Evolutionary conservation across 2,888 invertebrate species (phyloP).

Genomic region (Cartodere bifasciata): DNA sequence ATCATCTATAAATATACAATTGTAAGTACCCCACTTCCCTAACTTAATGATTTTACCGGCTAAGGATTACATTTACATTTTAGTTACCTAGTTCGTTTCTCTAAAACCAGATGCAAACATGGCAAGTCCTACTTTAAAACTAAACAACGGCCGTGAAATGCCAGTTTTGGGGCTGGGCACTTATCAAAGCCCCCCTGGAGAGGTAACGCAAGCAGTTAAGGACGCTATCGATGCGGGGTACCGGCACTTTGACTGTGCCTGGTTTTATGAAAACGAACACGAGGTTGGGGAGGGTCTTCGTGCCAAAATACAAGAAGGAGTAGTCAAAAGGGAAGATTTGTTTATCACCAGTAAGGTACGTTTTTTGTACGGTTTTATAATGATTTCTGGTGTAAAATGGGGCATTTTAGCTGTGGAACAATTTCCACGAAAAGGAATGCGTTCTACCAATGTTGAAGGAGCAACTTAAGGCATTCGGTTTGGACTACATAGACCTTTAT

Average conservation of each 20-base stretch:
- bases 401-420: slow-evolving; percentile 51
- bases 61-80: too few relatives aligned
- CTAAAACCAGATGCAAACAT: slow-evolving; percentile 7
- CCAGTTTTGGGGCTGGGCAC: slow-evolving; percentile 54
- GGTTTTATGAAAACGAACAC: slow-evolving; percentile 43
- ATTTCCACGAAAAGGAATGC: slow-evolving; percentile 42
- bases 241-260: slow-evolving; percentile 52
- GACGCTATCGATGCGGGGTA: slow-evolving; percentile 51
- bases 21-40: too few relatives aligned
- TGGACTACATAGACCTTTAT: slow-evolving; percentile 30
- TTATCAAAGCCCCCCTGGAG: slow-evolving; percentile 27
- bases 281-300: slow-evolving; percentile 43
- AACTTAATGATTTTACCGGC: too few relatives aligned
- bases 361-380: too few relatives aligned
- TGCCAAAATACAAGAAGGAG: slow-evolving; percentile 47
- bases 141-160: slow-evolving; percentile 46
- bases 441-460: slow-evolving; percentile 37
- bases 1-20: too few relatives aligned
- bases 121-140: slow-evolving; percentile 24
- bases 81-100: too few relatives aligned
- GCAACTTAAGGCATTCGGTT: slow-evolving; percentile 22
- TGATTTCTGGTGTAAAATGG: too few relatives aligned
- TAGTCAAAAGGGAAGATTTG: slow-evolving; percentile 52
- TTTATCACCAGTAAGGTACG: slow-evolving; percentile 49
- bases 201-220: slow-evolving; percentile 34